These are phyloP conservation scores for Hipposideros armiger DNA, from an alignment of 2,113 vertebrate species.

Conservation along the genomic window DNA sequence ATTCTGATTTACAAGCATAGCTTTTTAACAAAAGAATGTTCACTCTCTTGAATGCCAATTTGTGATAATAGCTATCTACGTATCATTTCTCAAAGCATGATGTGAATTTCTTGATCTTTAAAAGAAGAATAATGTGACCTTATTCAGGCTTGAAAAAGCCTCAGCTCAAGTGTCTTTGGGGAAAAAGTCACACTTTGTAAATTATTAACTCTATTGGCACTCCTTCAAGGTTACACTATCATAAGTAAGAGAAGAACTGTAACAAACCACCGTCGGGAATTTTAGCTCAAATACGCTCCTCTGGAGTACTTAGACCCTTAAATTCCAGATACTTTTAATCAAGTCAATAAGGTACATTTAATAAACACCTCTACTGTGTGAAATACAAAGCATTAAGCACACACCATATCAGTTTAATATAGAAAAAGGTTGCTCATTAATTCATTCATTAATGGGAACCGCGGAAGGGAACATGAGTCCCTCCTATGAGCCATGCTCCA, in stretches of 20 bases:
- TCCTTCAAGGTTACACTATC: conserved; percentile 68
- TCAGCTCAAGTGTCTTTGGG: conserved; percentile 69
- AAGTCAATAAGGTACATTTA: neutral
- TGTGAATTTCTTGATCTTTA: conserved; percentile 58
- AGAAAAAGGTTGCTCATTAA: neutral
- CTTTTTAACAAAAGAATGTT: conserved; percentile 45
- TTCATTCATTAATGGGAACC: neutral
- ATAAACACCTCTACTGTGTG: neutral
- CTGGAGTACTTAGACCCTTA: neutral
- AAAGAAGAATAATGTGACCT: conserved; percentile 68
- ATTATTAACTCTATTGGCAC: conserved; percentile 75
- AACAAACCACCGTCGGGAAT: neutral
- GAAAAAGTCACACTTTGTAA: conserved; percentile 57
- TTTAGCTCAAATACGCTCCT: neutral
- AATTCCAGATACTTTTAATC: neutral
- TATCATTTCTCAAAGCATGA: neutral
- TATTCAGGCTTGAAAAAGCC: conserved; percentile 65
- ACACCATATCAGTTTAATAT: neutral
- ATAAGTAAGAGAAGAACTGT: neutral
- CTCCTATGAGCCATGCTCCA: neutral
- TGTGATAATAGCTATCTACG: conserved; percentile 3
- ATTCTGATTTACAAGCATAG: neutral
- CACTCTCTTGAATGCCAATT: conserved; percentile 14
- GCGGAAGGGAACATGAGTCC: neutral
- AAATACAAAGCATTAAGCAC: neutral